phyloP scores from a whole-genome alignment of 2,888 invertebrate genomes.

The Steinernema scapterisci region DNA sequence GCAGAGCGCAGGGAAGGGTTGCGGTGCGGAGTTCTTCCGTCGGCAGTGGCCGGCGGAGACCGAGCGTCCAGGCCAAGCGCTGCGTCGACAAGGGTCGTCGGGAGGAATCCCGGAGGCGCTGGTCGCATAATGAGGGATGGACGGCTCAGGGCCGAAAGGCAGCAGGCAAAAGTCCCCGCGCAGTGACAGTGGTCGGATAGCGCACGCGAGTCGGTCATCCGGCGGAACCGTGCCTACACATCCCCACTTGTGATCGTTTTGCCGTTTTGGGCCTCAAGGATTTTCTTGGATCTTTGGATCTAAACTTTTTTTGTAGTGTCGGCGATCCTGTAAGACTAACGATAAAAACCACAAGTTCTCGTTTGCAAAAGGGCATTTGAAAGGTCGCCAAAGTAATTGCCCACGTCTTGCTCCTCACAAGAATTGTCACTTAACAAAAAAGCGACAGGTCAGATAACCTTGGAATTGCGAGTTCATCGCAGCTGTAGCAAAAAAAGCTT shows the following conservation, averaged over 20 bases:
- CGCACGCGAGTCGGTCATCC: slow-evolving; percentile 31
- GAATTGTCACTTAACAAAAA: too few relatives aligned
- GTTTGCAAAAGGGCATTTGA: too few relatives aligned
- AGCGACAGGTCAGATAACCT: too few relatives aligned
- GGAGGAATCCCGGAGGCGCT: slow-evolving; percentile 47
- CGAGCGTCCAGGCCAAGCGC: slow-evolving; percentile 58
- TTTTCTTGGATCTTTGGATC: too few relatives aligned
- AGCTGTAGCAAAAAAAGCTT: too few relatives aligned
- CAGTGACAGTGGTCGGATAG: slow-evolving; percentile 51
- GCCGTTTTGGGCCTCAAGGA: neutral
- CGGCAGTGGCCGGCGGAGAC: slow-evolving; percentile 50
- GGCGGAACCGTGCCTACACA: slow-evolving; percentile 10
- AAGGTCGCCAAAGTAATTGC: too few relatives aligned
- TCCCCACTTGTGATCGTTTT: slow-evolving; percentile 19
- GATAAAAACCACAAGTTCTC: too few relatives aligned
- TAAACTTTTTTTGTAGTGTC: too few relatives aligned
- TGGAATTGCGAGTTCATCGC: too few relatives aligned
- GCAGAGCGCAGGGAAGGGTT: slow-evolving; percentile 53
- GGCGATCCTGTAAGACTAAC: too few relatives aligned
- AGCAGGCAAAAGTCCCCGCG: slow-evolving; percentile 62
- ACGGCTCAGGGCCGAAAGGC: slow-evolving; percentile 63
- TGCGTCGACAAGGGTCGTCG: slow-evolving; percentile 51
- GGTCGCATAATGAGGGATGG: slow-evolving; percentile 58
- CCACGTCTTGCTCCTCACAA: too few relatives aligned
- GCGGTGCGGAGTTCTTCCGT: slow-evolving; percentile 50